These are phyloP conservation scores for Melinaea menophilus DNA, from an alignment of 2,888 invertebrate genomes.

Conservation along the genomic window DNA sequence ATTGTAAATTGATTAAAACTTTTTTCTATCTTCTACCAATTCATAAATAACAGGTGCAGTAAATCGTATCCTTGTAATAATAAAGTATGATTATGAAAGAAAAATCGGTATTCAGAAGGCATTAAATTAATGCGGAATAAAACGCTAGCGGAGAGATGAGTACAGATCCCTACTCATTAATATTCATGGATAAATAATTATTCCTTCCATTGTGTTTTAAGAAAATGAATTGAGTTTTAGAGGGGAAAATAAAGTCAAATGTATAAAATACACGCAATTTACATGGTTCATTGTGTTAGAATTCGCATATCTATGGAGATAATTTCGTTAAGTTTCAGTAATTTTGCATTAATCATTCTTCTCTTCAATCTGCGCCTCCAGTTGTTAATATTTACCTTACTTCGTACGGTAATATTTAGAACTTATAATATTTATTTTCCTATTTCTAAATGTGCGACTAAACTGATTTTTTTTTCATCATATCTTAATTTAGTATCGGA, in stretches of 20 bases:
- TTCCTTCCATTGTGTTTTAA: slow-evolving; percentile 63
- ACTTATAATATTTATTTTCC: too few species aligned
- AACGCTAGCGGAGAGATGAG: slow-evolving; percentile 54
- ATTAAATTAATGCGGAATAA: slow-evolving; percentile 65
- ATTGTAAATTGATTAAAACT: too few species aligned
- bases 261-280: slow-evolving; percentile 39
- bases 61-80: neutral
- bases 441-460: too few species aligned
- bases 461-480: too few species aligned
- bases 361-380: neutral
- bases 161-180: slow-evolving; percentile 65
- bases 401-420: too few species aligned
- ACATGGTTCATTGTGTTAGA: slow-evolving; percentile 14
- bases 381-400: too few species aligned
- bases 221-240: slow-evolving; percentile 55
- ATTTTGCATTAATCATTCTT: neutral
- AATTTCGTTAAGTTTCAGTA: neutral
- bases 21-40: too few species aligned
- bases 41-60: too few species aligned
- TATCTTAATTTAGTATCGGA: too few species aligned
- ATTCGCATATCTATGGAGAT: slow-evolving; percentile 7
- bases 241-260: slow-evolving; percentile 53
- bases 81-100: slow-evolving; percentile 25
- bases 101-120: slow-evolving; percentile 45
- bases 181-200: slow-evolving; percentile 67